Evolutionary conservation across 2,797 vertebrate species (phyloP), one percentile per base, ranked within the genome.

Genomic region (Rousettus madagascariensis): DNA sequence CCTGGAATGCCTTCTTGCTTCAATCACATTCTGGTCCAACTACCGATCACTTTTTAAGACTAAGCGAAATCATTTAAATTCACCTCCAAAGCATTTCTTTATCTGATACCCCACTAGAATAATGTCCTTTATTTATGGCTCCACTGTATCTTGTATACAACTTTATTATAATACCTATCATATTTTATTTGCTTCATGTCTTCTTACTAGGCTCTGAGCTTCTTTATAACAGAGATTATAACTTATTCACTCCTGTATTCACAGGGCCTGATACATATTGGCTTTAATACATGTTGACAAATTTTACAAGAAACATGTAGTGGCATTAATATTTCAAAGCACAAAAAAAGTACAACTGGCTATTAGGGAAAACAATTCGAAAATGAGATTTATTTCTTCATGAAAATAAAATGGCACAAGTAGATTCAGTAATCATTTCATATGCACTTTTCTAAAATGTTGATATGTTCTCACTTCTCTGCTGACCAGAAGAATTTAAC

Each of bases 331-430:
- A 86, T 51, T 77, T 83, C 72, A 92, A 71, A 92, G 22, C 63
- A 55, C 51, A 53, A 91, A 86, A 86, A 75, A 7, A 33, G 13
- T 38, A 41, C n/a, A 83, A 91, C 33, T 89, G 22, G 30, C 20
- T 92, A 72, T 90, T 20, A 86, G 10, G 36, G n/a, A 8, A 74
- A 90, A 77, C 30, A 80, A 68, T 78, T 83, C 49, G 41, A 28
- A 97, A 92, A 84, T 92, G 7, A 6, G 3, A 82, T 90, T 80
- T 86, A 59, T 89, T 94, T 91, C 61, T 65, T 88, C 41, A 65
- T 82, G 57, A 92, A 93, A 85, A 96, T 33, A 91, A 89, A 94
- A 85, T 88, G 19, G 80, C 12, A 68, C 16, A 82, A 92, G 30
- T 85, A 59, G 53, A 22, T 77, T 96, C 78, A 68, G 16, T 86